Base-by-base conservation (phyloP, 2,888 invertebrate genomes). In the Drosophila flavopinicola region DNA sequence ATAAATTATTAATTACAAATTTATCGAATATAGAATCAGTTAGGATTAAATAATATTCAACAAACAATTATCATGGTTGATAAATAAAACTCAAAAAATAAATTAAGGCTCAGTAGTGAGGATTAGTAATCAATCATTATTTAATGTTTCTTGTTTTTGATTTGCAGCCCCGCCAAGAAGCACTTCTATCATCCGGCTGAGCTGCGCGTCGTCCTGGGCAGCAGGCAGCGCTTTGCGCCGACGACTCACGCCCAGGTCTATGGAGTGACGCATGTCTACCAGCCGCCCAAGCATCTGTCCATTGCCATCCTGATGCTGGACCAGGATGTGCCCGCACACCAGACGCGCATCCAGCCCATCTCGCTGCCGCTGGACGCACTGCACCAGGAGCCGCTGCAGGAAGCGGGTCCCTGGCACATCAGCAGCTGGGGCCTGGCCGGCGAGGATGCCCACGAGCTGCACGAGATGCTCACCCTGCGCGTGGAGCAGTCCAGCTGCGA, bases 291-390 rank as follows among this genome's bases (percentile, higher is more conserved):
- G 17, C 68, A 68, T 6, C 59, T 85, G 11, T 73, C 72, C 9
- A 66, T 90, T 25, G 90, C 89, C 11, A 75, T 90, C 33, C 58
- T 90, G 2, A 88, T 90, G 80, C 67, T 90, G 49, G 87, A 80
- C 1, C 83, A 72, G 33, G 89, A 90, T 53, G 75, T 90, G 32
- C 78, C 88, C 0, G 24, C 39, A 5, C 49, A 72, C 5, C 85
- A 78, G 52, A 33, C 63, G 0, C 58, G 54, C 9, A 75, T 90
- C 2, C 80, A 85, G 54, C 83, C 89, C 6, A 78, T 90, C 15
- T 47, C 74, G 0, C 17, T 88, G 29, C 72, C 75, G 0, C 17
- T 39, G 3, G 41, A 35, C 10, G 11, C 3, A 2, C 17, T 33
- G 25, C 38, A 13, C 0, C 23, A 32, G 13, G 33, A 37, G 1